Evolutionary conservation across 1,140 invertebrate genomes (phyloP), one percentile per base, ranked within the genome.

Genomic region (Magallana ariakensis): DNA sequence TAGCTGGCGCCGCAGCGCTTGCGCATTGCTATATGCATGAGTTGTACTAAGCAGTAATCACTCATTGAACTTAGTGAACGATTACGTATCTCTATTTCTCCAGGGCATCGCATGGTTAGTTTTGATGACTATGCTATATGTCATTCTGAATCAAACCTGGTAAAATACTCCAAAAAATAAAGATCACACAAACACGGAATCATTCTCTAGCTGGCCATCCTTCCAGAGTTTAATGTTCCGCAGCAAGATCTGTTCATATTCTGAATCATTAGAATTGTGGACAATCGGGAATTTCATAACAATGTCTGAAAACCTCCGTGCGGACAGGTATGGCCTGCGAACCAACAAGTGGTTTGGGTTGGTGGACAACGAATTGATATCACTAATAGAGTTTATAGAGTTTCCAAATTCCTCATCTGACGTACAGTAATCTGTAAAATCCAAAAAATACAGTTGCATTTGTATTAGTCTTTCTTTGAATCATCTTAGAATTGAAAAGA

Each of bases 161-260:
- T 4, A 33, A 33, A 33, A 33, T 3, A n/a, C n/a, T n/a, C n/a
- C n/a, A 33, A 33, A 33, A 33, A 33, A 33, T 33, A 33, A 33
- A 33, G 11, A 26, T 70, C 66, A 70, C 8, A 70, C 66, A 70
- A 70, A 70, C 26, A 70, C 66, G 13, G 66, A 70, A 70, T 70
- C 66, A 10, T 70, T 70, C 15, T 70, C 66, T 70, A 70, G 13
- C 66, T 26, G 66, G 0, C 22, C 66, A 5, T 70, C 66, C 22
- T 84, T 84, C 83, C 83, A 84, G 26, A 84, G 16, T 26, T 84
- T 84, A 46, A 84, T 84, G 19, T 84, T 84, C n/a, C 83, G 60
- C 22, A 60, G 46, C 4, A 84, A 60, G 33, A 84, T 84, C 66
- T 84, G 54, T n/a, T 84, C 83, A 66, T 66, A 84, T 54, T 60